phyloP scores from a whole-genome alignment of 2,888 invertebrate genomes.

The Galeruca laticollis region DNA sequence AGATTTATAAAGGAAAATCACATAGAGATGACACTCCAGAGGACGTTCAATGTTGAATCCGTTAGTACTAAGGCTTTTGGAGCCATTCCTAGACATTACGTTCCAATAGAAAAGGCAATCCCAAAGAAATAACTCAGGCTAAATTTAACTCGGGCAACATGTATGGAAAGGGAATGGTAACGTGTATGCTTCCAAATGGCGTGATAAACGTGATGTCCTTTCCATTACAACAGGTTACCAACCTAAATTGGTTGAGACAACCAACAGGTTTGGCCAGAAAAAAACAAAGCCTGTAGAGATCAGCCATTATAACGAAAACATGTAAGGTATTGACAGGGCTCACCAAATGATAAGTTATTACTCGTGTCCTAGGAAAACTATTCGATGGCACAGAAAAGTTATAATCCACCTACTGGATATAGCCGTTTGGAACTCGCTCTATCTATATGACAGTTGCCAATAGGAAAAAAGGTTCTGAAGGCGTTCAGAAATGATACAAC shows the following conservation, averaged over 20 bases:
- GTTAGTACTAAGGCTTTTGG: neutral
- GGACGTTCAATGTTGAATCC: neutral
- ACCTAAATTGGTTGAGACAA: constrained; percentile 12
- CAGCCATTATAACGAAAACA: constrained; percentile 14
- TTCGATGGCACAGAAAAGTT: neutral
- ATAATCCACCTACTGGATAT: neutral
- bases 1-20: too few species aligned
- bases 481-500: constrained; percentile 3
- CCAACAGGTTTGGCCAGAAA: constrained; percentile 18
- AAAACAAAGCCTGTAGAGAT: constrained; percentile 1
- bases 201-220: neutral
- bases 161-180: neutral
- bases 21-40: neutral
- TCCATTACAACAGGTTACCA: neutral
- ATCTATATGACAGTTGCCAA: too few species aligned
- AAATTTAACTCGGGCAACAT: neutral
- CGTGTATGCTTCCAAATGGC: constrained; percentile 3
- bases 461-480: neutral
- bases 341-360: neutral
- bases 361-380: too few species aligned
- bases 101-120: constrained; percentile 6
- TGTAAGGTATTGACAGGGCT: neutral
- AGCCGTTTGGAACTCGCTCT: too few species aligned
- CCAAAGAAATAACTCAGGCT: neutral
- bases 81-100: constrained; percentile 3